Base-by-base conservation (phyloP, 37 sponge, comb jelly and placozoan genomes). In the Oscarella lobularis region DNA sequence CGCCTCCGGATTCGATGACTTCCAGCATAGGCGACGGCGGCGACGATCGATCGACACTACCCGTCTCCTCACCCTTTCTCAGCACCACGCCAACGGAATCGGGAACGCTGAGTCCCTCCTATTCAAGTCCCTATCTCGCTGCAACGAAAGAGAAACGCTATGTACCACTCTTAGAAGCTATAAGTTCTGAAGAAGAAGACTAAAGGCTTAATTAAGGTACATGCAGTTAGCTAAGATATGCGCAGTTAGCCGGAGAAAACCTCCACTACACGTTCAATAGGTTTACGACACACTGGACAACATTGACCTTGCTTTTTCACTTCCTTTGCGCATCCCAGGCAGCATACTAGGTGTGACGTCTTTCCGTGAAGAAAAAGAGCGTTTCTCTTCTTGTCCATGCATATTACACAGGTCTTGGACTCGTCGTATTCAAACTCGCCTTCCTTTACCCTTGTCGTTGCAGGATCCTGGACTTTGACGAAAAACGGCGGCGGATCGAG, bases 321-420 rank as follows among this genome's bases (percentile, higher is more conserved):
- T 4, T 14, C 4, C 29, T 20, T 5, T n/a, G 71, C 71, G 31
- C 71, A 68, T 5, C 29, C n/a, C 6, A 68, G 5, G 31, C 71
- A 68, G 71, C 71, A 68, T 20, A 14, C 71, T 4, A 68, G n/a
- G 29, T 68, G 71, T 20, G n/a, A 4, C 71, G 71, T 68, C 6
- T 68, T 34, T n/a, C 71, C 71, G 29, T 68, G 71, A 68, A 68
- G 5, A 14, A 68, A n/a, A 31, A 5, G 5, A n/a, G 71, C 71
- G 71, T 68, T 68, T 5, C 71, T 4, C 6, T 31, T 31, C 29
- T n/a, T 4, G 4, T 68, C 71, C 71, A 68, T 68, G 29, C 71
- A 68, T 4, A 68, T 5, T 4, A 68, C 29, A 68, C 71, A 68
- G 9, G 9, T 20, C 9, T 9, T 48, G 20, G 60, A 20, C 9